These are phyloP conservation scores for Drosophila vallismaia DNA, from an alignment of 2,888 invertebrate genomes.

Conservation along the genomic window DNA sequence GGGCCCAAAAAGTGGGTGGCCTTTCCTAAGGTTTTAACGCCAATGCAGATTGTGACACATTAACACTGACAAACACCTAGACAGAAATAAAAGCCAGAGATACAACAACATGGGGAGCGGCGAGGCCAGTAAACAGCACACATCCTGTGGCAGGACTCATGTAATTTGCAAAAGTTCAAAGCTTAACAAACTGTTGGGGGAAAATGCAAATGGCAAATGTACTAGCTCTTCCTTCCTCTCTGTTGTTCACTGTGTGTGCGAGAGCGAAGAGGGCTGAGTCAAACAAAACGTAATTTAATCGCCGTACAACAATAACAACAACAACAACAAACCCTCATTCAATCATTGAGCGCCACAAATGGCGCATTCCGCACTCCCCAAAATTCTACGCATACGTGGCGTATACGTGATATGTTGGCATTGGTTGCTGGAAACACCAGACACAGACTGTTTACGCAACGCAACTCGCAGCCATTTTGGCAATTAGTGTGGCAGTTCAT, in stretches of 20 bases:
- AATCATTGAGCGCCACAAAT: constrained; percentile 43
- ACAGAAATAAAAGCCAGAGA: constrained; percentile 5
- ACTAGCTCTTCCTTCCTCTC: constrained; percentile 35
- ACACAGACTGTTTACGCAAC: constrained; percentile 47
- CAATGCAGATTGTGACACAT: constrained; percentile 60
- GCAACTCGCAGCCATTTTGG: constrained; percentile 38
- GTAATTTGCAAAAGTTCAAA: constrained; percentile 80
- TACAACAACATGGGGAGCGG: constrained; percentile 18
- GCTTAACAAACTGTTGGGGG: constrained; percentile 76
- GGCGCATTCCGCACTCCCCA: constrained; percentile 26
- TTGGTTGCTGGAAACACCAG: constrained; percentile 9
- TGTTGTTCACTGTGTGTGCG: background rate
- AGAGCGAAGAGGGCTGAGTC: constrained; percentile 13
- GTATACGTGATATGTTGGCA: constrained; percentile 28
- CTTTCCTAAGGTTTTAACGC: constrained; percentile 45
- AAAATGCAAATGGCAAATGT: constrained; percentile 71
- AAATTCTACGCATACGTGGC: constrained; percentile 29
- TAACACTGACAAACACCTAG: constrained; percentile 41
- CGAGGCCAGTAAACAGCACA: constrained; percentile 56
- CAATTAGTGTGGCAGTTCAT: constrained; percentile 45
- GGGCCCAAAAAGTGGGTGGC: constrained; percentile 29
- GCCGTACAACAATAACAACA: constrained; percentile 49
- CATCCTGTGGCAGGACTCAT: constrained; percentile 75
- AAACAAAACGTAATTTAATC: constrained; percentile 65
- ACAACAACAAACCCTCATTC: constrained; percentile 54